Evolutionary conservation across 2,113 vertebrate genomes (phyloP), one percentile per base, ranked within the genome.

Genomic region (Tylochromis polylepis): DNA sequence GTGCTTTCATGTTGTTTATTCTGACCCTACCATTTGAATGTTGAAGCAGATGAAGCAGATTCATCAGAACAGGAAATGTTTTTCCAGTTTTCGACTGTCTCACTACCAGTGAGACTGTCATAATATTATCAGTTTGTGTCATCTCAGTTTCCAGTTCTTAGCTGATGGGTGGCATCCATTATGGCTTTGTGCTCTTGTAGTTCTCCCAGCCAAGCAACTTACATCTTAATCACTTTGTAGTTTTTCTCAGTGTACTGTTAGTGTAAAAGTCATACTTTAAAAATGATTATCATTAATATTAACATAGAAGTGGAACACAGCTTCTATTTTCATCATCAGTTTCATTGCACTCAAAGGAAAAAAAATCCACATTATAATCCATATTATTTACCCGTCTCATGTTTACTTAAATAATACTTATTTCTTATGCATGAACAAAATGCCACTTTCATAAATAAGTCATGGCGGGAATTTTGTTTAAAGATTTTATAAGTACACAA

Each of bases 391-490:
- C 16, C 11, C 34, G n/a, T 65, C 6, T 65, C 18, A 27, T 72
- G 41, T 46, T 46, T 46, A 72, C 67, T 72, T 72, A 41, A 15
- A 27, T 29, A 72, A 49, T 11, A 18, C 41, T 46, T 18, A 38
- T 9, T 24, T 72, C 62, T 65, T 5, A 65, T 3, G 34, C 18
- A 67, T 14, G 6, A 67, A n/a, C 34, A 41, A 67, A 67, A 38
- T 2, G 31, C 60, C 31, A 65, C 0, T 67, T 67, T 41, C 20
- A 67, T 0, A 22, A 36, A 67, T 41, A 22, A 67, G 5, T 67
- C 4, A 3, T 8, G 36, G 62, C 12, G 20, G 36, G 20, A 22
- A 41, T 67, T 38, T 67, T 67, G 36, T 15, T 41, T 2, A 67
- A 67, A 67, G 4, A 22, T 41, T 53, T 18, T 46, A 29, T 16